Base-by-base conservation (phyloP, 2,888 invertebrate genomes). In the Synergus japonicus region DNA sequence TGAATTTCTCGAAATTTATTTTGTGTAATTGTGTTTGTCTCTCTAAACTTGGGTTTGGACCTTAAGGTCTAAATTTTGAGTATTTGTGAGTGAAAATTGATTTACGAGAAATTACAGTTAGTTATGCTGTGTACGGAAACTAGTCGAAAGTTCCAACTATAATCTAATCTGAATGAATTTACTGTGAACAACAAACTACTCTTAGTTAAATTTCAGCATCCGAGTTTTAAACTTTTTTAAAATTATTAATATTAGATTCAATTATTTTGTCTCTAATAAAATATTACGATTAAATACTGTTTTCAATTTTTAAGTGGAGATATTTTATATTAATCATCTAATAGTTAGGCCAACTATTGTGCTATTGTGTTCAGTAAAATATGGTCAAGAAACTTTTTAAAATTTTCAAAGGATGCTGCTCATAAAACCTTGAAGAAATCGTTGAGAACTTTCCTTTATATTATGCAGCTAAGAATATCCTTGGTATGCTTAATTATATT, bases 31-130 rank as follows among this genome's bases (percentile, higher is more conserved):
- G 46, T 54, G 10, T 46, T 5, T 22, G 18, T 60, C 0, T 73
- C 15, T 22, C 49, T 9, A 44, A 49, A 69, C 69, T 69, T 49
- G 15, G 15, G 69, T 15, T 29, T 49, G 15, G n/a, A 29, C 29
- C 49, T 69, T 49, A 49, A 69, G 37, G 46, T 49, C 22, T 67
- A 46, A 29, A 69, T 46, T 49, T 29, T 69, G 13, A 37, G 37
- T 15, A 18, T 69, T 69, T 69, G 37, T 49, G 15, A 46, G 69
- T 49, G 49, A 37, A 54, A 69, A 69, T 69, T 69, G 37, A 54
- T 69, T 69, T 69, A 22, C 37, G 69, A 69, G 69, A 69, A 69
- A 69, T 69, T 69, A 15, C 37, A 69, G 69, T 69, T 69, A 49
- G 29, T 49, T 69, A 15, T 8, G 43, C 46, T 69, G 9, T 67